Evolutionary conservation across 2,888 invertebrate genomes (phyloP).

Genomic region (Apotomis capreana): DNA sequence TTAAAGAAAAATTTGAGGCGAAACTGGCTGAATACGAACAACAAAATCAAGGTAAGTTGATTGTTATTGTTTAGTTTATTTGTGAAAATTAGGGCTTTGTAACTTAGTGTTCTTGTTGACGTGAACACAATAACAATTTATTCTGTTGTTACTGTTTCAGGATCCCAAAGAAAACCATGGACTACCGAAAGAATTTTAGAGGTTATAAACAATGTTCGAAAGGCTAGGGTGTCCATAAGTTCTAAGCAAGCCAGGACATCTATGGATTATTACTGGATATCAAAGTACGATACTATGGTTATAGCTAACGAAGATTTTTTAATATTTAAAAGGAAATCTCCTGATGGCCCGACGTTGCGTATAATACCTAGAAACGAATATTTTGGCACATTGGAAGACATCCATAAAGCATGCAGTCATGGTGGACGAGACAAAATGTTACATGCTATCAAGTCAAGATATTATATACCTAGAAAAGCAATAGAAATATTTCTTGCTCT

Average conservation of each 20-base stretch:
- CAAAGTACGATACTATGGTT: not conserved
- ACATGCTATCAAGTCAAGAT: not conserved
- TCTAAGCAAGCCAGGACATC: not conserved
- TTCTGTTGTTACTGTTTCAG: no score
- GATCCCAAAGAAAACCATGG: not conserved
- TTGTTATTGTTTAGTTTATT: no score
- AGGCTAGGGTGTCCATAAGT: not conserved
- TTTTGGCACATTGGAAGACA: not conserved
- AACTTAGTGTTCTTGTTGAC: no score
- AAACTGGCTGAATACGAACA: no score
- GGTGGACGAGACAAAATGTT: not conserved
- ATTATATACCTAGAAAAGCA: not conserved
- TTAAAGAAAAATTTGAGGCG: no score
- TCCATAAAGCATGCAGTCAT: not conserved
- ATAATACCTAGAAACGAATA: not conserved
- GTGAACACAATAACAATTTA: no score
- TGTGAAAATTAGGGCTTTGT: no score
- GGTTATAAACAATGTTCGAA: not conserved
- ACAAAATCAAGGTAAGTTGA: no score
- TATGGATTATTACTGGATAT: not conserved
- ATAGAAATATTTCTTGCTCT: not conserved
- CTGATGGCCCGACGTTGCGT: not conserved
- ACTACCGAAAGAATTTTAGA: not conserved
- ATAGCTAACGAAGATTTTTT: not conserved
- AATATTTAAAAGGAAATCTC: not conserved